Percentiles rank a stretch among this genome's conserved stretches.
Evolutionary conservation across 2,888 invertebrate species (phyloP).

Genomic region (Neoaliturus tenellus): DNA sequence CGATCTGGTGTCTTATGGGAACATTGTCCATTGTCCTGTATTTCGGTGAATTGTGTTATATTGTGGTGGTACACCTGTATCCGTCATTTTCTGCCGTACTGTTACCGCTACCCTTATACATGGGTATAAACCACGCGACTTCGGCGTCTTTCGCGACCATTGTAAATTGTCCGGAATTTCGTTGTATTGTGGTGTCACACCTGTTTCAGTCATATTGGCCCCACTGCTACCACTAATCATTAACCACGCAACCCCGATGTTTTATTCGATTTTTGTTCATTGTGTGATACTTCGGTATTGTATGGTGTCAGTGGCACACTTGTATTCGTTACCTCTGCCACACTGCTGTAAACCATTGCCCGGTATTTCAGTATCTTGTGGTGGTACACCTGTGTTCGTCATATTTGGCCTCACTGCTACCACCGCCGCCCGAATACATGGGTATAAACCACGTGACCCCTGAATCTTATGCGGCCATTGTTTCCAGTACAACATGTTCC

Average conservation of each 20-base stretch:
- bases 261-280: no score
- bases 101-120: neutral
- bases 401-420: neutral
- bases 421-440: constrained; percentile 9
- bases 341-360: no score
- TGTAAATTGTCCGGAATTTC: neutral
- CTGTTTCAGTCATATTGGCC: neutral
- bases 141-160: no score
- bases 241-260: no score
- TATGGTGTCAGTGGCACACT: neutral
- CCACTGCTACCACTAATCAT: no score
- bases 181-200: neutral
- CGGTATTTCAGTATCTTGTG: no score
- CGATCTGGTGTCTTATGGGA: no score
- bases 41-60: no score
- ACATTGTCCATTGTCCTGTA: no score
- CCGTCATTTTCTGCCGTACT: neutral
- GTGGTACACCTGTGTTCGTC: neutral
- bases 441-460: neutral
- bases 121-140: no score
- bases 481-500: constrained; percentile 6
- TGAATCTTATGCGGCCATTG: constrained; percentile 14
- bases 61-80: neutral
- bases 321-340: no score
- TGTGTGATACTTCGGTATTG: no score